Evolutionary conservation across 2,113 vertebrate genomes (phyloP).

Genomic region (Apodemus speciosus): DNA sequence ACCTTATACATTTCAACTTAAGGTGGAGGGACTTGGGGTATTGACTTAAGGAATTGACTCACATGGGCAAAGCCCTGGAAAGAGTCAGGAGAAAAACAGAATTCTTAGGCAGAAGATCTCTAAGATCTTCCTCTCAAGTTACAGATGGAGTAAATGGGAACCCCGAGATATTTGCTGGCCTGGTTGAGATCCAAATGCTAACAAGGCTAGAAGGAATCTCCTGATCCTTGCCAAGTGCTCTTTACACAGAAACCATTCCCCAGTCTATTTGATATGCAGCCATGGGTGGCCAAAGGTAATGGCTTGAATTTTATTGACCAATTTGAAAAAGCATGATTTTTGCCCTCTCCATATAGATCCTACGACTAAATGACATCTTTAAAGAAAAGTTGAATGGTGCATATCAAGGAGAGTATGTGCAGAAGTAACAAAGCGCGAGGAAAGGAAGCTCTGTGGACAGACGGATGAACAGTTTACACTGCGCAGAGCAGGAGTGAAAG

Average conservation of each 20-base stretch:
- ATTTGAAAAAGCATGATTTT: background rate
- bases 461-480: background rate
- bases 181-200: background rate
- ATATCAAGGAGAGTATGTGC: background rate
- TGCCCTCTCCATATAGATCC: background rate
- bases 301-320: background rate
- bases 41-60: background rate
- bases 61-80: background rate
- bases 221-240: background rate
- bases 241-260: background rate
- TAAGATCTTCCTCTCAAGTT: slow-evolving; percentile 7
- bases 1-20: background rate
- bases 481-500: background rate
- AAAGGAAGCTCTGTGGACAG: background rate
- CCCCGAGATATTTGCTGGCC: background rate
- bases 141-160: background rate
- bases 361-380: background rate
- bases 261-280: background rate
- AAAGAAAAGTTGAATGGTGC: background rate
- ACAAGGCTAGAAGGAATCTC: background rate
- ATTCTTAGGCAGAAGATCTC: slow-evolving; percentile 10
- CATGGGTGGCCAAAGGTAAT: background rate
- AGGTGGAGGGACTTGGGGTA: background rate
- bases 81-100: background rate
- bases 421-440: background rate